A percentile compares a stretch with the other conserved stretches of the same genome.
Conservation (phyloP, 2,797 vertebrate species). For the Ptychadena robeensis region DNA sequence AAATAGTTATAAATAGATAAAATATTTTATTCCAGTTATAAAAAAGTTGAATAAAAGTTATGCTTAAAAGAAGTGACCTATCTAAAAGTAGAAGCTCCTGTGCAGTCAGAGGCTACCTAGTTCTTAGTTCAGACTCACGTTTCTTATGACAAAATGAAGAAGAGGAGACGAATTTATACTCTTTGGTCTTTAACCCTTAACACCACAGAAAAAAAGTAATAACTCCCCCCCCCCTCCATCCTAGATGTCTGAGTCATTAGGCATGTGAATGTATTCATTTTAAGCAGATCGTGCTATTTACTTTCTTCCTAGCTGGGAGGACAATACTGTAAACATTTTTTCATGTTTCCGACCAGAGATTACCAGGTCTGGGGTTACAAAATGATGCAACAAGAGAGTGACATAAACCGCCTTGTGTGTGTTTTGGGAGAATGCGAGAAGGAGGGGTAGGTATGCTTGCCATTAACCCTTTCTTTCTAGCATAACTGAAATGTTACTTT, state of each 20-base stretch:
- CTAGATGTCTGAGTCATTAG: conserved; percentile 45
- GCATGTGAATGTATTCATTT: conserved; percentile 38
- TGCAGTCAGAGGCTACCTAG: conserved; percentile 29
- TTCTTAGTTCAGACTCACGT: conserved; percentile 45
- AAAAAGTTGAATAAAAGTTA: conserved; percentile 4
- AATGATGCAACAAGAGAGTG: conserved; percentile 56
- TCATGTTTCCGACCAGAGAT: conserved; percentile 60
- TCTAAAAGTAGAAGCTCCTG: neutral
- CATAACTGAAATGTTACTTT: neutral
- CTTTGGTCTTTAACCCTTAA: conserved; percentile 59
- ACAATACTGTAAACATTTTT: conserved; percentile 59
- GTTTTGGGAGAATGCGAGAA: neutral
- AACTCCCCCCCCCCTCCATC: conserved; percentile 9
- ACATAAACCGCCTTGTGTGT: conserved; percentile 37
- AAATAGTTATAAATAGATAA: neutral
- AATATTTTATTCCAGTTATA: conserved; percentile 7
- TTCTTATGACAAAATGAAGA: conserved; percentile 54
- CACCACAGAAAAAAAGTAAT: conserved; percentile 41
- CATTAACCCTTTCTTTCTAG: conserved; percentile 10
- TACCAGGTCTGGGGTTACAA: conserved; percentile 47
- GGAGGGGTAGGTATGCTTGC: conserved; percentile 7
- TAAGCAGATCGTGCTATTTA: conserved; percentile 48
- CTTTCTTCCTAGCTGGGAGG: conserved; percentile 50
- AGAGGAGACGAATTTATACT: conserved; percentile 56
- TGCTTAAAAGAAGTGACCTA: neutral